Percentiles rank a stretch among this genome's conserved stretches.
These are phyloP conservation scores for Tenodera sinensis DNA, from an alignment of 2,888 invertebrate genomes.

Conservation along the genomic window DNA sequence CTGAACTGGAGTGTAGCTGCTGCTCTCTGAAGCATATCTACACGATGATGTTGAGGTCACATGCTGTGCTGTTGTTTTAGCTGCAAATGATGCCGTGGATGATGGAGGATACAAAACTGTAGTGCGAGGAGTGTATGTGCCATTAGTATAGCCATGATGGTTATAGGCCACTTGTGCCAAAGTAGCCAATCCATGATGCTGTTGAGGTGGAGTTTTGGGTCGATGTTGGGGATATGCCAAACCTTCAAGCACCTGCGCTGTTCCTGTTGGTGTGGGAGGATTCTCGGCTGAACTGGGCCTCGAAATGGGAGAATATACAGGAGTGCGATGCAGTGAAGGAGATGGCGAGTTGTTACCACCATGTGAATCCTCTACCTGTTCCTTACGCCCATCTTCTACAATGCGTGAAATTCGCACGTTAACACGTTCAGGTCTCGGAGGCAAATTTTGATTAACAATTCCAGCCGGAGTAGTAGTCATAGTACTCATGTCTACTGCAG, in stretches of 20 bases:
- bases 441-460: constrained; percentile 55
- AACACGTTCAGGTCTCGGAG: constrained; percentile 57
- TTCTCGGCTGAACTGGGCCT: constrained; percentile 44
- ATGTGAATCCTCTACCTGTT: constrained; percentile 5
- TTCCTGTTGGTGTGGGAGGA: constrained; percentile 15
- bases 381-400: constrained; percentile 7
- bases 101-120: constrained; percentile 42
- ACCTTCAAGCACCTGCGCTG: constrained; percentile 33
- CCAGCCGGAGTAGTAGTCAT: constrained; percentile 49
- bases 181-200: constrained; percentile 41
- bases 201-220: constrained; percentile 32
- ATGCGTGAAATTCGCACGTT: constrained; percentile 45
- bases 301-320: constrained; percentile 46
- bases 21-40: constrained; percentile 19
- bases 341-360: constrained; percentile 30
- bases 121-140: constrained; percentile 42
- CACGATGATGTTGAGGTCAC: constrained; percentile 26
- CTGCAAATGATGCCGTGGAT: constrained; percentile 11
- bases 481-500: constrained; percentile 83
- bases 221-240: constrained; percentile 35
- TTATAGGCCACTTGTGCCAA: constrained; percentile 43
- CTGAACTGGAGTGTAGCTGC: constrained; percentile 53
- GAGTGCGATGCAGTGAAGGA: constrained; percentile 36
- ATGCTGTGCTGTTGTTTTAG: constrained; percentile 17
- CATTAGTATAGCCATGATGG: constrained; percentile 19